Conservation (phyloP, 37 sponge, comb jelly and placozoan species). For the Chondrilla cf. caribensis region DNA sequence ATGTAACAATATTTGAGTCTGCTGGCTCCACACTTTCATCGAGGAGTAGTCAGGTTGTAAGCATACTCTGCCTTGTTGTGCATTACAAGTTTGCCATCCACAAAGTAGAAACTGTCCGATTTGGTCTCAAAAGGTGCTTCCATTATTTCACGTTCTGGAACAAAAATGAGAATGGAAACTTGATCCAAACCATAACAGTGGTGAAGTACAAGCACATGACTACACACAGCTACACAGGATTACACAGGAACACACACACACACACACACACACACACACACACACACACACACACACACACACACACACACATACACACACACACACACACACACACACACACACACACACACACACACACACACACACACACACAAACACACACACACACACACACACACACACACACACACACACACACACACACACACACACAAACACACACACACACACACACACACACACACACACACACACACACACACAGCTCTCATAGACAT, state of each 20-base stretch:
- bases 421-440: background rate
- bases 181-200: background rate
- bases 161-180: background rate
- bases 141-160: conserved; percentile 77
- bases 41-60: conserved; percentile 39
- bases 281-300: conserved; percentile 15
- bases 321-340: conserved; percentile 6
- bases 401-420: background rate
- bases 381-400: background rate
- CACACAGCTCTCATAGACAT: conserved; percentile 16
- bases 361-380: conserved; percentile 10
- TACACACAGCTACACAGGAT: background rate
- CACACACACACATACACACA: conserved; percentile 11
- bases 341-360: conserved; percentile 17
- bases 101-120: conserved; percentile 99
- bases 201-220: background rate
- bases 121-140: conserved; percentile 81
- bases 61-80: conserved; percentile 99
- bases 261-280: conserved; percentile 14
- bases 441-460: background rate
- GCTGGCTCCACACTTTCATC: too few relatives aligned
- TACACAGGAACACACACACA: background rate
- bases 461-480: background rate
- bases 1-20: too few relatives aligned
- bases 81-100: conserved; percentile 91